Conservation (phyloP, 2,888 invertebrate species). For the Cheilosia vernalis region DNA sequence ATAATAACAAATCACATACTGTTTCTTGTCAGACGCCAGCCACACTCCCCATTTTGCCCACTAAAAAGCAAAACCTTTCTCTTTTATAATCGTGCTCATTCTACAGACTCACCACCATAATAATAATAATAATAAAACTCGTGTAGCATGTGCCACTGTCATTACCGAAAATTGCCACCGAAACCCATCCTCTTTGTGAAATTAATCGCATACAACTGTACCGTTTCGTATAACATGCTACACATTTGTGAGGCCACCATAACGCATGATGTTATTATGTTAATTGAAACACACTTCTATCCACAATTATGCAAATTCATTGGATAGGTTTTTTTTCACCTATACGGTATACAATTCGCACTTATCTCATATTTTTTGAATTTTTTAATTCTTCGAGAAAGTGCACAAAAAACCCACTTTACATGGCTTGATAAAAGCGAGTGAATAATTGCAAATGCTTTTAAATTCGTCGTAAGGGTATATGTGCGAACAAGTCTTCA, state of each 20-base stretch:
- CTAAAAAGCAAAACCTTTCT: background rate
- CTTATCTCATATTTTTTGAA: background rate
- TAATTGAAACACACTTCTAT: slow-evolving; percentile 9
- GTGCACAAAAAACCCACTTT: background rate
- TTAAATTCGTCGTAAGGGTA: background rate
- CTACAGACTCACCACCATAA: background rate
- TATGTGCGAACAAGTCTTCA: background rate
- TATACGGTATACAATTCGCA: background rate
- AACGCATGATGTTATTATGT: slow-evolving; percentile 8
- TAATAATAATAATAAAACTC: background rate
- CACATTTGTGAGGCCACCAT: background rate
- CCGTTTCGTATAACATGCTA: background rate
- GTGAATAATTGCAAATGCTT: background rate
- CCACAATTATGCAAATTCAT: background rate
- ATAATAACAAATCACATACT: background rate
- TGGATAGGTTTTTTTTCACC: background rate
- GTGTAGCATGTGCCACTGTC: slow-evolving; percentile 18
- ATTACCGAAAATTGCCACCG: slow-evolving; percentile 26
- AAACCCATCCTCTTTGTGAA: background rate
- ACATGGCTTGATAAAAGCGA: background rate
- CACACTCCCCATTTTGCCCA: background rate
- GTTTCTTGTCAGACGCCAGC: background rate
- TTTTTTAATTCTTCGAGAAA: background rate
- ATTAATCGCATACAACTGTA: slow-evolving; percentile 18
- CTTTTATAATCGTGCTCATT: background rate